Evolutionary conservation across 2,888 invertebrate species (phyloP).

Genomic region (Thelaira solivaga): DNA sequence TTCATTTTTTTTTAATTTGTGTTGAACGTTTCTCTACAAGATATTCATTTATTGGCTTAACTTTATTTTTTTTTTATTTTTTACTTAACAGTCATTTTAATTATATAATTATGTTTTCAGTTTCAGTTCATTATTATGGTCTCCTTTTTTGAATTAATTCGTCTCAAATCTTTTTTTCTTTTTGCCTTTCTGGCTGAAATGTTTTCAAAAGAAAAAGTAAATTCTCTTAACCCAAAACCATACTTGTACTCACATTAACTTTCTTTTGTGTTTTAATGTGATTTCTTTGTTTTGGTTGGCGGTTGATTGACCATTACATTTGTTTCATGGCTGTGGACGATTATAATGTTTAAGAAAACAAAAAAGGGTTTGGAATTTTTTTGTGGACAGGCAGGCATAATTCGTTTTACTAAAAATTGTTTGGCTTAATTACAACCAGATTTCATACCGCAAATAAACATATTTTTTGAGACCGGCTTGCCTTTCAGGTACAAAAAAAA

Average conservation of each 20-base stretch:
- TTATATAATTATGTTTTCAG: conserved; percentile 40
- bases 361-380: no score
- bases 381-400: no score
- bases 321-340: no score
- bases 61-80: conserved; percentile 6
- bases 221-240: not conserved
- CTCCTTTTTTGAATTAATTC: not conserved
- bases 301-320: conserved; percentile 31
- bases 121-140: conserved; percentile 31
- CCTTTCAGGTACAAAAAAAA: no score
- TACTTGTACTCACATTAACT: not conserved
- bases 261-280: not conserved
- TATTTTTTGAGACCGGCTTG: no score
- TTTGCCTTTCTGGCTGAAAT: conserved; percentile 2
- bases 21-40: conserved; percentile 46
- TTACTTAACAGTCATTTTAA: conserved; percentile 43
- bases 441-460: no score
- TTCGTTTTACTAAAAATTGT: no score
- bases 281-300: not conserved
- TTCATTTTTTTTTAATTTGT: conserved; percentile 1
- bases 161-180: not conserved
- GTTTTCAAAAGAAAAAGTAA: conserved; percentile 50
- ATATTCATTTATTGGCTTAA: conserved; percentile 37
- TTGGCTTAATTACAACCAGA: no score
- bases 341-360: no score